Percentiles rank a stretch among this genome's conserved stretches.
Conservation (phyloP, 2,888 invertebrate genomes). For the Alloplasta piceator region DNA sequence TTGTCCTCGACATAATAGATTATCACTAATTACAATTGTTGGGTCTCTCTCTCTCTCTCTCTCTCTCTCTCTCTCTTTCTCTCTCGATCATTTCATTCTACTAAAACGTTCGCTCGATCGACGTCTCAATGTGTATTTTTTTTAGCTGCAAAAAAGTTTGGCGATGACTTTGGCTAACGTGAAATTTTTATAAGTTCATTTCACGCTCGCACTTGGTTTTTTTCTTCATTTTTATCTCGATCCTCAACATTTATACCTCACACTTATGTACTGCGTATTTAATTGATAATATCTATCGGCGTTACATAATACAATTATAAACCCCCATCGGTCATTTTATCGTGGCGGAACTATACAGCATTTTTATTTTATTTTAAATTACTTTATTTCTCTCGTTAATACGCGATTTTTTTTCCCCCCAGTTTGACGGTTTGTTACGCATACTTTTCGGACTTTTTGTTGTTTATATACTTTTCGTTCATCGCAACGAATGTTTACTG, state of each 20-base stretch:
- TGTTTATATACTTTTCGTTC: slow-evolving; percentile 19
- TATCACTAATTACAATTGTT: slow-evolving; percentile 79
- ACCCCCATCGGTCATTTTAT: slow-evolving; percentile 73
- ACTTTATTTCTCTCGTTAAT: slow-evolving; percentile 10
- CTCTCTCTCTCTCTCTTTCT: slow-evolving; percentile 33
- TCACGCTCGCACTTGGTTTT: slow-evolving; percentile 42
- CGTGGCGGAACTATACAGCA: slow-evolving; percentile 80
- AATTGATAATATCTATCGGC: slow-evolving; percentile 74
- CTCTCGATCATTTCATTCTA: slow-evolving; percentile 3
- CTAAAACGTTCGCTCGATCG: background rate
- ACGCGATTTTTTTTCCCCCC: slow-evolving; percentile 70
- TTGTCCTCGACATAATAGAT: slow-evolving; percentile 79
- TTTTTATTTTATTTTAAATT: slow-evolving; percentile 44
- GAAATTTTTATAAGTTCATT: slow-evolving; percentile 66
- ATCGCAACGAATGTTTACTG: slow-evolving; percentile 39
- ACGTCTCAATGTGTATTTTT: slow-evolving; percentile 20
- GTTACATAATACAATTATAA: slow-evolving; percentile 78
- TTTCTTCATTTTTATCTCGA: slow-evolving; percentile 47
- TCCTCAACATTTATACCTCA: slow-evolving; percentile 56
- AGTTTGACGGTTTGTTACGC: slow-evolving; percentile 73
- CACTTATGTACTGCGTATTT: slow-evolving; percentile 55
- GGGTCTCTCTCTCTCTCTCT: slow-evolving; percentile 61
- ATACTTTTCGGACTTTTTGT: slow-evolving; percentile 48
- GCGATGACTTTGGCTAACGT: slow-evolving; percentile 75
- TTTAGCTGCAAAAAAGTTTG: slow-evolving; percentile 72